These are phyloP conservation scores for Onychorhynchus coronatus DNA, from an alignment of 2,113 vertebrate genomes.

Conservation along the genomic window DNA sequence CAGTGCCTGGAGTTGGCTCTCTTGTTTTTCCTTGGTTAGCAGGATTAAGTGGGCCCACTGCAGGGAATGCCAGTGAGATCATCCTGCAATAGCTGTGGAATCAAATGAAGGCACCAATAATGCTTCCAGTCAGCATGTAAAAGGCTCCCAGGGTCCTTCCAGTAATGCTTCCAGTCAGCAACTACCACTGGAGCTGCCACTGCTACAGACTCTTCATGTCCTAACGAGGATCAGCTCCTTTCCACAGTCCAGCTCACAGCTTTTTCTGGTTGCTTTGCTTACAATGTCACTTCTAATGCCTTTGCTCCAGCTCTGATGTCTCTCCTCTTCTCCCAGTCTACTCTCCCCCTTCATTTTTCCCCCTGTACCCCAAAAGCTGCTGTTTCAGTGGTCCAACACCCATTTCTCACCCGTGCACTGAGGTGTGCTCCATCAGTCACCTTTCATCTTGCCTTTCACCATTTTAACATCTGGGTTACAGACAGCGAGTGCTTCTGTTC, in stretches of 20 bases:
- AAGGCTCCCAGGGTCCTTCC: conserved; percentile 39
- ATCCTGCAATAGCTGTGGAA: background rate
- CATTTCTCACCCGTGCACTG: background rate
- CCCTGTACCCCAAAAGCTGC: background rate
- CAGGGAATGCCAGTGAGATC: conserved; percentile 58
- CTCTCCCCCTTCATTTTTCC: background rate
- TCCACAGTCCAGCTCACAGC: background rate
- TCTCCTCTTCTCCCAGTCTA: background rate
- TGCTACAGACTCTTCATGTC: background rate
- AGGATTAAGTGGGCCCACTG: conserved; percentile 26
- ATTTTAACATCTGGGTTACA: background rate
- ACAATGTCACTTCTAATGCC: background rate
- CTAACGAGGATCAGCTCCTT: background rate
- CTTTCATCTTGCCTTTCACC: background rate
- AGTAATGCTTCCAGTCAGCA: conserved; percentile 37
- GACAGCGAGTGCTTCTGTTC: background rate
- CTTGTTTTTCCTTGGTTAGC: background rate
- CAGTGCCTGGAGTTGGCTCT: background rate
- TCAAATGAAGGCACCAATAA: conserved; percentile 4
- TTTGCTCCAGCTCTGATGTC: background rate
- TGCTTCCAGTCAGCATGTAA: conserved; percentile 28
- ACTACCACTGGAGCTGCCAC: background rate
- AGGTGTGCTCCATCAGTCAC: background rate
- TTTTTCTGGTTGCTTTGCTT: background rate
- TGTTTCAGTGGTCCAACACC: background rate